These are phyloP conservation scores for Slavum lentiscoides DNA, from an alignment of 2,888 invertebrate genomes.

Conservation along the genomic window DNA sequence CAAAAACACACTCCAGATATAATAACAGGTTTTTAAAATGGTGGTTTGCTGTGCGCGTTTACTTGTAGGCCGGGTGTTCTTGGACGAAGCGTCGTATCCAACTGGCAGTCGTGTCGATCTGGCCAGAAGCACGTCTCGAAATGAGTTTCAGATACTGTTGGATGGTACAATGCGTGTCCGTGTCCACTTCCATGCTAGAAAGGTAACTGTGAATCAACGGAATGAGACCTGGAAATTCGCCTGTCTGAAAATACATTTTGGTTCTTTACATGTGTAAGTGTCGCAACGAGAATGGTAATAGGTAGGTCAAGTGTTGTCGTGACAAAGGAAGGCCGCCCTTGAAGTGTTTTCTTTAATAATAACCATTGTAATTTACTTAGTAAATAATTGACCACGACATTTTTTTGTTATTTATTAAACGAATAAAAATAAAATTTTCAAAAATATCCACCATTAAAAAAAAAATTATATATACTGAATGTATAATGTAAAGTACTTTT, in stretches of 20 bases:
- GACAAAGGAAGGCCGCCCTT: no score
- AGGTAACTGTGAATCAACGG: constrained; percentile 93
- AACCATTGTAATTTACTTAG: neutral
- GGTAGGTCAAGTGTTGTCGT: no score
- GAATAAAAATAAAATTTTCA: no score
- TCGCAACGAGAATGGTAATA: no score
- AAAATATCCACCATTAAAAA: no score
- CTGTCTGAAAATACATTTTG: constrained; percentile 65
- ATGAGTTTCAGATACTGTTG: constrained; percentile 94
- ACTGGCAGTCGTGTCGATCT: constrained; percentile 87
- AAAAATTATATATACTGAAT: no score
- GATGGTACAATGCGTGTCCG: constrained; percentile 96
- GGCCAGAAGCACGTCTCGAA: constrained; percentile 82
- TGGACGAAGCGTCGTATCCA: constrained; percentile 92
- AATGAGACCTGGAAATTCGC: constrained; percentile 90
- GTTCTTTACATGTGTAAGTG: neutral
- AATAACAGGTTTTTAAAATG: no score
- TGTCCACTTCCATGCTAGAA: constrained; percentile 94
- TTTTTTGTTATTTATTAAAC: no score
- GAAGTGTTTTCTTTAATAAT: no score
- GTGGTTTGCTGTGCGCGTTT: constrained; percentile 58
- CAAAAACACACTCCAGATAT: neutral
- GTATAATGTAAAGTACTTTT: no score
- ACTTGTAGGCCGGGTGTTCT: constrained; percentile 88
- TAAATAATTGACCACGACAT: no score